phyloP scores from a whole-genome alignment of 2,797 vertebrate species.

The Peromyscus attwateri region DNA sequence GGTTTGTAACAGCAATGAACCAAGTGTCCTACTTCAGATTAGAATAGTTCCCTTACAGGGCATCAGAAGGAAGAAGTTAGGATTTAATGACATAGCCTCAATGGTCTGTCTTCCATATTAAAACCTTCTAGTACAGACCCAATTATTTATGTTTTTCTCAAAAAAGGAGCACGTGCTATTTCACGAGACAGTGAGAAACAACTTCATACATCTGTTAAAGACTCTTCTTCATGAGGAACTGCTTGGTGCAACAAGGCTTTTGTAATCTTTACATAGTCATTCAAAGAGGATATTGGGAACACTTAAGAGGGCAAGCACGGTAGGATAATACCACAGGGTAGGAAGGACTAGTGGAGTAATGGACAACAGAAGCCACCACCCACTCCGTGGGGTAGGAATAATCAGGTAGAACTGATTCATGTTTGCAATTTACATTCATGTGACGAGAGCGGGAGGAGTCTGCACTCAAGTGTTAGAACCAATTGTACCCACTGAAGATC shows the following conservation, averaged over 20 bases:
- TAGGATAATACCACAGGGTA: not conserved
- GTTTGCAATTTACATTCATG: not conserved
- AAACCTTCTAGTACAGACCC: not conserved
- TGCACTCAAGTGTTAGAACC: slow-evolving; percentile 1
- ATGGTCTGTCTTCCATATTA: slow-evolving; percentile 5
- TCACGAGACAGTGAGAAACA: not conserved
- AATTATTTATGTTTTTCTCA: slow-evolving; percentile 46
- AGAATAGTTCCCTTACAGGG: not conserved
- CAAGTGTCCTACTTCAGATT: not conserved
- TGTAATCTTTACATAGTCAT: slow-evolving; percentile 30
- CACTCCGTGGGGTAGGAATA: not conserved
- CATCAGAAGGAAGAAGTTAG: not conserved
- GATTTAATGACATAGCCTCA: slow-evolving; percentile 11
- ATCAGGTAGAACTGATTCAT: slow-evolving; percentile 1
- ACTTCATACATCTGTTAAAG: slow-evolving; percentile 11
- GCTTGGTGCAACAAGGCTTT: not conserved
- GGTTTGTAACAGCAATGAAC: slow-evolving; percentile 3
- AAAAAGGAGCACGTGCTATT: not conserved
- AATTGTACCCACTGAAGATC: slow-evolving; percentile 6
- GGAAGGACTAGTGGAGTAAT: not conserved
- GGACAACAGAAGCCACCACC: not conserved
- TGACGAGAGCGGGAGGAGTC: slow-evolving; percentile 29
- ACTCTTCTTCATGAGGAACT: slow-evolving; percentile 41
- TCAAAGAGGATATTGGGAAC: slow-evolving; percentile 47
- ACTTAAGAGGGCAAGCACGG: not conserved